These are phyloP conservation scores for Antitype chi DNA, from an alignment of 2,888 invertebrate genomes.

Conservation along the genomic window DNA sequence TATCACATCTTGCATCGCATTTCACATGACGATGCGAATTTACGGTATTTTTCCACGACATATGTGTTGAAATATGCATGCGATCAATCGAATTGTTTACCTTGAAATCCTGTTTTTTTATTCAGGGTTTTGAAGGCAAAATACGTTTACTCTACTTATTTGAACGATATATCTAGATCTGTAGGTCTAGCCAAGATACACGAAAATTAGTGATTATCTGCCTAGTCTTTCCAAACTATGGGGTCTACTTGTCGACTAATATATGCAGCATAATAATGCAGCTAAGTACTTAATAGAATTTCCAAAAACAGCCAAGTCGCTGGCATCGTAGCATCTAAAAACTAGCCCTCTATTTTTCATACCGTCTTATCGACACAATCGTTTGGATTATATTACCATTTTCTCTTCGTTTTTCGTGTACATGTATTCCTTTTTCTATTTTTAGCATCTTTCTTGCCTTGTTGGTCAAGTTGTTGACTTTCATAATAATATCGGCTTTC, in stretches of 20 bases:
- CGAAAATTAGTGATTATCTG: not conserved
- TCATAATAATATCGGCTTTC: slow-evolving; percentile 42
- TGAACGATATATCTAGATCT: not conserved
- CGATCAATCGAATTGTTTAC: not conserved
- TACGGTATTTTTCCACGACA: not conserved
- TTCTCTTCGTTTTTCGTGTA: slow-evolving; percentile 5
- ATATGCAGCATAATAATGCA: not conserved
- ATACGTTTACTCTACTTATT: not conserved
- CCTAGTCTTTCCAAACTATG: too few species aligned
- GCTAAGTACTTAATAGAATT: not conserved
- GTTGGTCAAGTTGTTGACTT: slow-evolving; percentile 27
- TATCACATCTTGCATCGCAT: not conserved
- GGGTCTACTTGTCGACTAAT: not conserved
- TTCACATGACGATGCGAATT: slow-evolving; percentile 7
- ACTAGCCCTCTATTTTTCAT: not conserved
- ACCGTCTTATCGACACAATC: not conserved
- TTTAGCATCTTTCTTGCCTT: slow-evolving; percentile 19
- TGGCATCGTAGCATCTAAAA: not conserved
- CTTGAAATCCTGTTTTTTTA: not conserved
- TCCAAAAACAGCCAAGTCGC: not conserved
- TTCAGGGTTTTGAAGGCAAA: not conserved
- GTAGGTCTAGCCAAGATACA: not conserved
- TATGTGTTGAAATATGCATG: not conserved
- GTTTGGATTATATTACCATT: slow-evolving; percentile 19
- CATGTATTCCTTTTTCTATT: slow-evolving; percentile 6